phyloP scores from a whole-genome alignment of 2,888 invertebrate genomes.

The Drosophila fulvimacula region DNA sequence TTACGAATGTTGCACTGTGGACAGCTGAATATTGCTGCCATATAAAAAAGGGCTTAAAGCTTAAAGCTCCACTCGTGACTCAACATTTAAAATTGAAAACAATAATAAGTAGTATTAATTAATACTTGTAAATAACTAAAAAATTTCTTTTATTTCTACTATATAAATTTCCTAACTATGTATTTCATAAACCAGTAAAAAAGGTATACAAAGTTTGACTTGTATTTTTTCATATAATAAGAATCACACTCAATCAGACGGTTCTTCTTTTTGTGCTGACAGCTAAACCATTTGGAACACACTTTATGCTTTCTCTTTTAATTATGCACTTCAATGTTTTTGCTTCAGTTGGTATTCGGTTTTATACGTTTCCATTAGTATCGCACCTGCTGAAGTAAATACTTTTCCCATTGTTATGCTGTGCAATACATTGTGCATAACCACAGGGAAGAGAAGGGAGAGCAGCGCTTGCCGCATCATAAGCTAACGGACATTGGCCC shows the following conservation, averaged over 20 bases:
- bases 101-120: too few relatives aligned
- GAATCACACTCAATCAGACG: neutral
- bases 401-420: slow-evolving; percentile 35
- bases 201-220: too few relatives aligned
- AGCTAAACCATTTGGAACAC: neutral
- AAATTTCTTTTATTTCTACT: too few relatives aligned
- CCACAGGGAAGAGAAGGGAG: slow-evolving; percentile 18
- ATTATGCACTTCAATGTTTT: neutral
- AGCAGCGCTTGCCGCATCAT: slow-evolving; percentile 42
- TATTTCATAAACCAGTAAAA: too few relatives aligned
- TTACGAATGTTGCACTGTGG: too few relatives aligned
- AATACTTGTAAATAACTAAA: too few relatives aligned
- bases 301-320: neutral
- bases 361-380: neutral
- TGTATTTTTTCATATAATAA: neutral
- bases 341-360: neutral
- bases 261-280: neutral
- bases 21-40: too few relatives aligned
- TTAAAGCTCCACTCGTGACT: too few relatives aligned
- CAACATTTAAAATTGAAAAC: too few relatives aligned
- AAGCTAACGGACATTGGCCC: slow-evolving; percentile 63
- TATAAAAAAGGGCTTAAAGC: too few relatives aligned
- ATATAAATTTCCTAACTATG: too few relatives aligned
- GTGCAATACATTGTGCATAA: slow-evolving; percentile 36
- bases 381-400: slow-evolving; percentile 36